phyloP scores from a whole-genome alignment of 1,140 invertebrate genomes.

The Bombyx mori region ASM3026992v2 NC_085110.1:16333001-16333500 shows the following conservation, averaged over 20 bases:
- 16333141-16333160: conserved; percentile 25
- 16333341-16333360: too few relatives aligned
- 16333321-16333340: too few relatives aligned
- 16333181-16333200: conserved; percentile 18
- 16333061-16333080: conserved; percentile 8
- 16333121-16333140: conserved; percentile 21
- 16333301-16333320: conserved; percentile 15
- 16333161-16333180: conserved; percentile 20
- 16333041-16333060: conserved; percentile 9
- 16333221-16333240: conserved; percentile 12
- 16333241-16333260: conserved; percentile 2
- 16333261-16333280: not conserved
- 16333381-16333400: too few relatives aligned
- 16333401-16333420: too few relatives aligned
- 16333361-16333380: too few relatives aligned
- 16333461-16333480: too few relatives aligned
- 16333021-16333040: not conserved
- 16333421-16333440: too few relatives aligned
- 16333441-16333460: too few relatives aligned
- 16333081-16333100: conserved; percentile 29
- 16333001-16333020: too few relatives aligned
- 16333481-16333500: too few relatives aligned
- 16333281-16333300: not conserved
- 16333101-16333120: conserved; percentile 27
- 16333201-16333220: conserved; percentile 16